Evolutionary conservation across 2,888 invertebrate genomes (phyloP), one percentile per base, ranked within the genome.

Genomic region (Archips crataeganus): DNA sequence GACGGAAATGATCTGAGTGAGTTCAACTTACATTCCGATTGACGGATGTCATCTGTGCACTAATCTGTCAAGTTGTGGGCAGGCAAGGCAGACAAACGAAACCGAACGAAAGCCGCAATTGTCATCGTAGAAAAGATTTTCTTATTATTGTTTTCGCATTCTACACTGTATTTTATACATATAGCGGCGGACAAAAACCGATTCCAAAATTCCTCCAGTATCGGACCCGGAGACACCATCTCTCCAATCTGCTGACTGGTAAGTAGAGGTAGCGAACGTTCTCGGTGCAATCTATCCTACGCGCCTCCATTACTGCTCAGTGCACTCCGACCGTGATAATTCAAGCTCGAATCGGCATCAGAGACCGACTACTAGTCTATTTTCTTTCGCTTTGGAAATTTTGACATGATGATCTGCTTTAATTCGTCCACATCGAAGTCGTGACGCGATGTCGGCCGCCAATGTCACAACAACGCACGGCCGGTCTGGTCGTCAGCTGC

Each of bases 41-140:
- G 75, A 71, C 75, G 54, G 51, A 57, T 66, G 68, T 70, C 70
- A 70, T 42, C 36, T 45, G 66, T 23, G 54, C 54, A 10, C 97
- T 75, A 99, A 99, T 98, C 95, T 98, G 79, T 97, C 98, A 97
- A 92, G n/a, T 47, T 32, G 23, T 23, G 32, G n/a, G 9, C 9
- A 42, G 42, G 4, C 61, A 9, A 42, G n/a, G 9, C 9, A 42
- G 42, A 10, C 61, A 9, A 42, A 59, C 47, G 51, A 23, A 36
- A 34, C 65, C 3, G 15, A 62, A 9, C n/a, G 5, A 62, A 42
- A 71, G 71, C 61, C 71, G 71, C 61, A 71, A 51, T 62, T 66
- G 60, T 62, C 49, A 62, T 71, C 42, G 51, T 32, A 66, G 51
- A 13, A 51, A 62, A 68, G 47, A 68, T 73, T 73, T 49, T 34